These are phyloP conservation scores for Lordiphosa fenestrarum DNA, from an alignment of 2,888 invertebrate genomes.

Conservation along the genomic window DNA sequence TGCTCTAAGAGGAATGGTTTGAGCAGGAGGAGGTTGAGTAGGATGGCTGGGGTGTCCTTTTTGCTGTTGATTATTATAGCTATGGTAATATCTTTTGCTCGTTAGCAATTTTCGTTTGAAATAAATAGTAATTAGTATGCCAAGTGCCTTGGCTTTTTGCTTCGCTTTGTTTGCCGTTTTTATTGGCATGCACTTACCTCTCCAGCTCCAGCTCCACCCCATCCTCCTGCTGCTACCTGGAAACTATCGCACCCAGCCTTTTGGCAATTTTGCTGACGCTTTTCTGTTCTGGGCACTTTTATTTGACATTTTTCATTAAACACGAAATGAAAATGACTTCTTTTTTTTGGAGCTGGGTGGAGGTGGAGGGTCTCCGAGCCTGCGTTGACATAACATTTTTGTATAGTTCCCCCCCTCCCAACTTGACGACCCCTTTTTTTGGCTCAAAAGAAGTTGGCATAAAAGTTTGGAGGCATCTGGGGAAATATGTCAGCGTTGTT, in stretches of 20 bases:
- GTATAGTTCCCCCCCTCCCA: slow-evolving; percentile 28
- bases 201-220: slow-evolving; percentile 2
- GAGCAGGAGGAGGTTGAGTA: not conserved
- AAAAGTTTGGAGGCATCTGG: slow-evolving; percentile 72
- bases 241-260: slow-evolving; percentile 67
- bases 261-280: slow-evolving; percentile 57
- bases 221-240: slow-evolving; percentile 26
- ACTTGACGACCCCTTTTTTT: slow-evolving; percentile 5
- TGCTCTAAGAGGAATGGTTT: slow-evolving; percentile 45
- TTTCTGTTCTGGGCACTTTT: slow-evolving; percentile 69
- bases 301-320: slow-evolving; percentile 75
- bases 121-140: slow-evolving; percentile 72
- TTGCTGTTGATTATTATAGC: slow-evolving; percentile 54
- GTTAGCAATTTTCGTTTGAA: slow-evolving; percentile 75
- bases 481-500: slow-evolving; percentile 72
- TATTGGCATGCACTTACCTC: slow-evolving; percentile 39
- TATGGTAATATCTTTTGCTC: slow-evolving; percentile 70
- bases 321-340: slow-evolving; percentile 68
- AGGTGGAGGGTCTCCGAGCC: slow-evolving; percentile 15
- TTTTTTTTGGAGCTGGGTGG: slow-evolving; percentile 21
- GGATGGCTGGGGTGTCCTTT: slow-evolving; percentile 11
- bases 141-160: slow-evolving; percentile 38
- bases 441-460: slow-evolving; percentile 51
- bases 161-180: slow-evolving; percentile 49
- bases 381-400: slow-evolving; percentile 72